Evolutionary conservation across 1,140 invertebrate species (phyloP), one percentile per base, ranked within the genome.

Genomic region (Pissodes strobi): DNA sequence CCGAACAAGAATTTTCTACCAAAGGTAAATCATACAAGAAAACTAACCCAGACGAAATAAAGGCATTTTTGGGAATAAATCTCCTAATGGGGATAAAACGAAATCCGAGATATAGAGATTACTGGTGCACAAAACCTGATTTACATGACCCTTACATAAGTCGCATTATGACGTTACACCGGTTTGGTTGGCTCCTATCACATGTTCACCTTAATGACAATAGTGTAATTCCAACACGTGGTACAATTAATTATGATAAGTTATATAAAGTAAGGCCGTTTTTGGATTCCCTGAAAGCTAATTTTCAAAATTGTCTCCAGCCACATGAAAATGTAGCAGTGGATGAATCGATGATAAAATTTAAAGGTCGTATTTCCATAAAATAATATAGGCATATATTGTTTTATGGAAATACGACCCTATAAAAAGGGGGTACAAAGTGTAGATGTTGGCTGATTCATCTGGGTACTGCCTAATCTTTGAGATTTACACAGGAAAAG

Each of bases 131-230:
- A 43, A 5, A 17, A 10, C 5, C 15, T 12, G 39, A 43, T 12
- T 9, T 43, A 9, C 9, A 17, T 12, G 39, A 43, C 13, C 9
- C 10, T 12, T 43, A 43, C 39, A n/a, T 43, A 12, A 43, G 39
- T 17, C 4, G 13, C 5, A 17, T 10, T n/a, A 43, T 43, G 9
- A 12, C 39, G 5, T 13, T 5, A n/a, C 9, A 43, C 13, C 5
- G 15, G 13, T 43, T 43, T 43, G 9, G 15, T 10, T 43, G 39
- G 39, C 15, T 17, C 9, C 15, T 43, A 12, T 12, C 9, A 12
- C 39, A 43, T 68, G 68, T 78, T 37, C 74, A 79, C 73, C 49
- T 79, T 19, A 76, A 78, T 52, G 74, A 78, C 53, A 78, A 77
- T 69, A 46, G 2, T 43, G 45, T 73, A 66, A 56, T 69, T 66